Base-by-base conservation (phyloP, 2,888 invertebrate species). In the Mactromeris polynyma region DNA sequence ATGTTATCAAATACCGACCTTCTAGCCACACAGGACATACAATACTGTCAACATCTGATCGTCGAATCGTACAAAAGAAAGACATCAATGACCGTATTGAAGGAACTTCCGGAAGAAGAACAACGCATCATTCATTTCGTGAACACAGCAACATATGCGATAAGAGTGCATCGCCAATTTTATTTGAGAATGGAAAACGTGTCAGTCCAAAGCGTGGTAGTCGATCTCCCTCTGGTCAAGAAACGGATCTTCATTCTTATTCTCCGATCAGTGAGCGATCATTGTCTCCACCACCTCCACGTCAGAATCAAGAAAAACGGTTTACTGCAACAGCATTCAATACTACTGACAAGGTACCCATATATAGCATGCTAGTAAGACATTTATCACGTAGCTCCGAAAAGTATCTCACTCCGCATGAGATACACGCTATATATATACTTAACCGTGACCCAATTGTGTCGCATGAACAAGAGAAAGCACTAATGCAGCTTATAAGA, bases 181-280 rank as follows among this genome's bases (percentile, higher is more conserved):
- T 73, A 73, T 11, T 33, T 33, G 73, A 73, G 36, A 14, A 73
- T 33, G 73, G 73, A 33, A 33, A 73, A 36, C 17, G 73, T 36
- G 73, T 73, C 36, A 73, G 31, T 33, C 31, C 1, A 17, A 33
- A 11, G 14, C 33, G 73, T 9, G 73, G 36, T 2, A n/a, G 58
- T 73, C 58, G 58, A 3, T 4, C 21, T 26, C 21, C 21, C 21
- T 6, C 7, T 2, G 58, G 21, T 58, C 58, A 26, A 26, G n/a
- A 58, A 58, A 0, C 58, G 2, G 58, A 26, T 21, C 17, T 17
- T 3, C 73, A 36, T 33, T 36, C 31, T 11, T 73, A 26, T 36
- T 81, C 81, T 6, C 81, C 81, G 3, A 38, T 81, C 11, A 81
- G 81, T 58, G 81, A 81, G 0, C 58, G 58, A 21, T 54, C 81